Conservation (phyloP, 1,140 invertebrate genomes). For the Bombyx mandarina region DNA sequence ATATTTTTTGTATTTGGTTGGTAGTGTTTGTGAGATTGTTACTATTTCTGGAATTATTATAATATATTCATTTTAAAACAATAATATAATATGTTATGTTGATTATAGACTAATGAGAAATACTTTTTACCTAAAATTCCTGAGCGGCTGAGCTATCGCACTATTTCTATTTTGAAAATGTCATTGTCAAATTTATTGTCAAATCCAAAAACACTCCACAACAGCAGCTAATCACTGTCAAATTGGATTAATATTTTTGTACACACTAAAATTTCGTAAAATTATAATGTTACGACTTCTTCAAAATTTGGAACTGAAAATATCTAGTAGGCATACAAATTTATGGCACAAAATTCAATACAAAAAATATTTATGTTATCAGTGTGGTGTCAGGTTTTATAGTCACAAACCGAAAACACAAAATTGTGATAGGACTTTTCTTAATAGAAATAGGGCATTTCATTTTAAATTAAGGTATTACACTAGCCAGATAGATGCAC, state of each 20-base stretch:
- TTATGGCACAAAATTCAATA: constrained; percentile 31
- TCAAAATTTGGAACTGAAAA: constrained; percentile 42
- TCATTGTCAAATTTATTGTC: neutral
- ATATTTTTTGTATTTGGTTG: too few relatives aligned
- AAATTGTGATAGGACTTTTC: constrained; percentile 47
- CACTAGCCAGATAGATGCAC: constrained; percentile 48
- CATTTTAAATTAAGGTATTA: constrained; percentile 38
- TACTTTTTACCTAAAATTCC: too few relatives aligned
- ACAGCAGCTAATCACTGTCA: neutral
- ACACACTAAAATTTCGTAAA: constrained; percentile 29
- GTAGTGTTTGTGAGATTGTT: too few relatives aligned
- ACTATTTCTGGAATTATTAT: too few relatives aligned
- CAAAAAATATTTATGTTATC: constrained; percentile 38
- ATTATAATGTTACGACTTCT: constrained; percentile 53
- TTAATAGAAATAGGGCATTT: constrained; percentile 28
- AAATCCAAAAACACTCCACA: neutral
- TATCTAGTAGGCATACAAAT: constrained; percentile 38
- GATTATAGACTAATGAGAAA: too few relatives aligned
- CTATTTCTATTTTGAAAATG: too few relatives aligned
- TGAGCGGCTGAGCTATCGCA: too few relatives aligned
- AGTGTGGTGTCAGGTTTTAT: constrained; percentile 55
- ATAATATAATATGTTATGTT: too few relatives aligned
- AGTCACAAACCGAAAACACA: constrained; percentile 41
- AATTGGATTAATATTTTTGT: neutral
- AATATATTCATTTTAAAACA: too few relatives aligned